Base-by-base conservation (phyloP, 1,140 invertebrate species). In the Drosophila suzukii region DNA sequence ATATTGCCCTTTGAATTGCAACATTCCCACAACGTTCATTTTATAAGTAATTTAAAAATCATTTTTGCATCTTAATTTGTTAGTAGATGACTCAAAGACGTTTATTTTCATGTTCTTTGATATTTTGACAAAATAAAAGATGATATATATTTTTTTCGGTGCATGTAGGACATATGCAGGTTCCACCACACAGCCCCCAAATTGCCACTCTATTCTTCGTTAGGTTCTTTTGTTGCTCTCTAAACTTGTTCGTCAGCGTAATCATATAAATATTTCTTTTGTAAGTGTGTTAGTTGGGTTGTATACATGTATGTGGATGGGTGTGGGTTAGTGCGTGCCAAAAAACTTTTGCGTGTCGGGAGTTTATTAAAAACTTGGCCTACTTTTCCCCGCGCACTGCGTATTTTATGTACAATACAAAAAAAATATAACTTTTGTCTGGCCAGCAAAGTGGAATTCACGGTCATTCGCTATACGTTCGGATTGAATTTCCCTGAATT, bases 281-380 rank as follows among this genome's bases (percentile, higher is more conserved):
- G 72, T 47, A 61, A 72, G 38, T 75, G 51, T 71, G 73, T 80
- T 86, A 50, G 67, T 58, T 56, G 46, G 50, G 20, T 20, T 58
- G 38, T 43, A 43, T 53, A 38, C 43, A 15, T 34, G 12, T 49
- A 17, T 49, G 12, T 30, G 24, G 47, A 13, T 49, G 11, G 44
- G 44, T 58, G 32, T 43, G 27, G 43, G 50, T 65, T 43, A 67
- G 77, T 60, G 46, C 55, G 61, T 81, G 61, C 56, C 47, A 50
- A 75, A 68, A 80, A 86, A 75, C 36, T 89, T 78, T 78, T 71
- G 68, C 77, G 77, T 72, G 78, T 74, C 59, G 83, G 63, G 58
- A 74, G 84, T 89, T 89, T 90, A 89, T 90, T 89, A 90, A 84
- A 89, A 88, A 83, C 84, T 84, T 88, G 80, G 38, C 61, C 71